phyloP scores from a whole-genome alignment of 2,113 vertebrate species.

The Rhineura floridana region DNA sequence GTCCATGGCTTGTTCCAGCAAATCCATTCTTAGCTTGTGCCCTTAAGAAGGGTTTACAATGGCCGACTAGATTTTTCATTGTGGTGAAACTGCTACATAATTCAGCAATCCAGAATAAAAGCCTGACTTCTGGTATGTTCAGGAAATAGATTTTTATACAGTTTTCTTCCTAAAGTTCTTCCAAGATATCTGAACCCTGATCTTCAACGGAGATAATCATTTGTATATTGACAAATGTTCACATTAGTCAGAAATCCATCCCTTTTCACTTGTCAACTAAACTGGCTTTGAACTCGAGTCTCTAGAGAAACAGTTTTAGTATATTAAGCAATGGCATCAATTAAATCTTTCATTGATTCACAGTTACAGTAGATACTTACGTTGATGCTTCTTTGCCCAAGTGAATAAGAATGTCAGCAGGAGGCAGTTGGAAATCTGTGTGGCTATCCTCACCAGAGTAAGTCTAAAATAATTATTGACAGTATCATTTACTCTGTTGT shows the following conservation, averaged over 20 bases:
- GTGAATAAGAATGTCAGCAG: neutral
- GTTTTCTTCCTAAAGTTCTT: slow-evolving; percentile 19
- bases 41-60: neutral
- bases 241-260: neutral
- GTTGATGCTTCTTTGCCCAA: slow-evolving; percentile 18
- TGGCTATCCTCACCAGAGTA: neutral
- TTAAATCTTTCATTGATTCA: slow-evolving; percentile 52
- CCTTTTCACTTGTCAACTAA: slow-evolving; percentile 60
- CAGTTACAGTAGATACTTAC: neutral
- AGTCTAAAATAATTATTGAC: accelerated
- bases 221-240: slow-evolving; percentile 20
- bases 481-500: neutral
- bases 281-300: slow-evolving; percentile 57
- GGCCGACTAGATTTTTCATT: neutral
- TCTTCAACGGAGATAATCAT: neutral
- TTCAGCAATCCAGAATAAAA: neutral
- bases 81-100: neutral
- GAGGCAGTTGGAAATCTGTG: neutral
- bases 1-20: neutral
- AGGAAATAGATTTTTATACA: slow-evolving; percentile 1
- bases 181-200: slow-evolving; percentile 27
- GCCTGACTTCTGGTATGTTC: neutral
- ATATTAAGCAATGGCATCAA: slow-evolving; percentile 59
- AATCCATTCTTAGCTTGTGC: neutral
- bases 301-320: slow-evolving; percentile 53